These are phyloP conservation scores for Hetaerina titia DNA, from an alignment of 2,888 invertebrate genomes.

Conservation along the genomic window DNA sequence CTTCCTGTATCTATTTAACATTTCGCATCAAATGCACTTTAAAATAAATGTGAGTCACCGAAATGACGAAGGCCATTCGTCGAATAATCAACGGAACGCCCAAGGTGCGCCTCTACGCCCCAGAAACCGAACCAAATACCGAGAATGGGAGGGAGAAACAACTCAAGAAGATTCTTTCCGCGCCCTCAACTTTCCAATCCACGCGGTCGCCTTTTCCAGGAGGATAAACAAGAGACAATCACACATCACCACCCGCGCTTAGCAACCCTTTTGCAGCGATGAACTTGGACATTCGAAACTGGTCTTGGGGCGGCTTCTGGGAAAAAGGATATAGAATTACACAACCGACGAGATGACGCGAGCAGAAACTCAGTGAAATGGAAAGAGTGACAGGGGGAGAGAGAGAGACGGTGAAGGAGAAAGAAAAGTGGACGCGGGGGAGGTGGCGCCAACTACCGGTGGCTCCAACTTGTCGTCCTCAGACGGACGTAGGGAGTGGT, in stretches of 20 bases:
- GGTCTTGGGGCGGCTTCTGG: constrained; percentile 17
- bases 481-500: neutral
- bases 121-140: neutral
- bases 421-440: neutral
- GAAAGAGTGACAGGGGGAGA: neutral
- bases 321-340: constrained; percentile 21
- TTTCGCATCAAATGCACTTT: neutral
- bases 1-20: neutral
- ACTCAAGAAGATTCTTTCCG: neutral
- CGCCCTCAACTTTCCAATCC: neutral
- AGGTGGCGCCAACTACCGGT: constrained; percentile 25
- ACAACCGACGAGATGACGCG: constrained; percentile 31
- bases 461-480: neutral
- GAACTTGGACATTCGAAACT: constrained; percentile 12
- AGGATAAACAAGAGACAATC: neutral
- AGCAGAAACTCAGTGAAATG: neutral
- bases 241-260: neutral
- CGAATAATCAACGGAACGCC: neutral
- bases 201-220: neutral
- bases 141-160: neutral
- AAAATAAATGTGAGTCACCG: neutral
- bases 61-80: neutral
- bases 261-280: neutral
- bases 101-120: neutral
- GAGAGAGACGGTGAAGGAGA: neutral